phyloP scores from a whole-genome alignment of 35 echinoderm and acorn worm species.

The Hemicentrotus pulcherrimus region DNA sequence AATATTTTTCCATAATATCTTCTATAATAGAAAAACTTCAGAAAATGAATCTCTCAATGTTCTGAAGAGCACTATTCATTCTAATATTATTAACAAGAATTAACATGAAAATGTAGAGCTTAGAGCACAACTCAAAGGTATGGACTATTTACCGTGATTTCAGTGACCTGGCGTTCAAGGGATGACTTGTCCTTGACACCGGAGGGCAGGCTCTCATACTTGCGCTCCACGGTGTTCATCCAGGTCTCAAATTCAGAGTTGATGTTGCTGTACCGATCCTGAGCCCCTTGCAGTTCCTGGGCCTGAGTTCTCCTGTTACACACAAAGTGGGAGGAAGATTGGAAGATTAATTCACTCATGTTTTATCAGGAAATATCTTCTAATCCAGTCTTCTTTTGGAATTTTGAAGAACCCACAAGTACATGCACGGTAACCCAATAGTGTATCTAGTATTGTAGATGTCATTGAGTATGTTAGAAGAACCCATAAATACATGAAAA shows the following conservation, averaged over 20 bases:
- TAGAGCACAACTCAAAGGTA: background rate
- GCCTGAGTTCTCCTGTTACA: slow-evolving; percentile 63
- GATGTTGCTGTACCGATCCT: slow-evolving; percentile 65
- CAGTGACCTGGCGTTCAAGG: slow-evolving; percentile 65
- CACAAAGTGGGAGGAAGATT: background rate
- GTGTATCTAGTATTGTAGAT: slow-evolving; percentile 74
- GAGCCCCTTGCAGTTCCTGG: slow-evolving; percentile 71
- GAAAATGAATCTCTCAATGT: no score
- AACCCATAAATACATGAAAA: no score
- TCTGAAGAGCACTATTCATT: no score
- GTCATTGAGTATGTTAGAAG: slow-evolving; percentile 73
- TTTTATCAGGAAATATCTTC: background rate
- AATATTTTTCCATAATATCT: no score
- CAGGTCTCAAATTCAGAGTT: slow-evolving; percentile 68
- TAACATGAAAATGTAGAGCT: no score
- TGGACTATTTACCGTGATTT: slow-evolving; percentile 62
- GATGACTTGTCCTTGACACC: slow-evolving; percentile 64
- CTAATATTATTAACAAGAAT: no score
- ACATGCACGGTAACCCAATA: no score
- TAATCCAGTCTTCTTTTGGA: no score
- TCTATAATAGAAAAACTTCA: no score
- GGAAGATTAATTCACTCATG: background rate
- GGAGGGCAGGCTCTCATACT: slow-evolving; percentile 61
- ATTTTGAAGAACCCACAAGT: background rate
- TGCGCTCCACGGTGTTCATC: slow-evolving; percentile 71